A percentile compares a stretch with the other conserved stretches of the same genome.
Conservation (phyloP, 2,113 vertebrate genomes). For the Mastomys natalensis region DNA sequence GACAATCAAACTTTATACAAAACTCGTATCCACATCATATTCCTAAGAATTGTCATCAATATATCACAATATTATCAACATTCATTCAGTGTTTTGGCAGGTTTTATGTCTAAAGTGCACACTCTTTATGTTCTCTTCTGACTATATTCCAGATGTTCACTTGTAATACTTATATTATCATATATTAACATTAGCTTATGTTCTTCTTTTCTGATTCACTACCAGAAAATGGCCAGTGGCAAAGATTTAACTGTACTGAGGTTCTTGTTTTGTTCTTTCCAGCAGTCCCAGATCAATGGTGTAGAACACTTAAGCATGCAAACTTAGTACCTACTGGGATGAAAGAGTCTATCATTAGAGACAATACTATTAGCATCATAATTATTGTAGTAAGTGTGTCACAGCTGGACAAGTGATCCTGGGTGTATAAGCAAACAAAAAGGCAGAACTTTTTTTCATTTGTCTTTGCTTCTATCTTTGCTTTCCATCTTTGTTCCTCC, state of each 20-base stretch:
- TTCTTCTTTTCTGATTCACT: not conserved
- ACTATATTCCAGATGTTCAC: not conserved
- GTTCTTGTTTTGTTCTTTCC: not conserved
- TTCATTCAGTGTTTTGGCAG: not conserved
- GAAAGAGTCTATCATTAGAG: not conserved
- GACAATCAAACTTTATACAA: not conserved
- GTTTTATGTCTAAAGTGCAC: not conserved
- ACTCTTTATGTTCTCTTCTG: not conserved
- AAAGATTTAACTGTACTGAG: not conserved
- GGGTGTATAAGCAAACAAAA: not conserved
- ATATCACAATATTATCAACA: not conserved
- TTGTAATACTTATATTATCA: not conserved
- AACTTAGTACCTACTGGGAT: not conserved
- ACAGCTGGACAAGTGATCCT: not conserved
- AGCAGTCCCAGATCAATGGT: not conserved
- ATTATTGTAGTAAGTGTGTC: not conserved
- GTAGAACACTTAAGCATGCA: not conserved
- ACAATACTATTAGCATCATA: not conserved
- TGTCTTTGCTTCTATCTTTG: not conserved
- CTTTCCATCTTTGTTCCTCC: not conserved
- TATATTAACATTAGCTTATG: not conserved
- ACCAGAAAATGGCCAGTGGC: not conserved
- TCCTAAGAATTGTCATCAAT: not conserved
- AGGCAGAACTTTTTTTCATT: fast-evolving
- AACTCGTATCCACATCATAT: not conserved